Percentiles rank a stretch among this genome's conserved stretches.
These are phyloP conservation scores for Aphidoletes aphidimyza DNA, from an alignment of 2,888 invertebrate genomes.

Conservation along the genomic window DNA sequence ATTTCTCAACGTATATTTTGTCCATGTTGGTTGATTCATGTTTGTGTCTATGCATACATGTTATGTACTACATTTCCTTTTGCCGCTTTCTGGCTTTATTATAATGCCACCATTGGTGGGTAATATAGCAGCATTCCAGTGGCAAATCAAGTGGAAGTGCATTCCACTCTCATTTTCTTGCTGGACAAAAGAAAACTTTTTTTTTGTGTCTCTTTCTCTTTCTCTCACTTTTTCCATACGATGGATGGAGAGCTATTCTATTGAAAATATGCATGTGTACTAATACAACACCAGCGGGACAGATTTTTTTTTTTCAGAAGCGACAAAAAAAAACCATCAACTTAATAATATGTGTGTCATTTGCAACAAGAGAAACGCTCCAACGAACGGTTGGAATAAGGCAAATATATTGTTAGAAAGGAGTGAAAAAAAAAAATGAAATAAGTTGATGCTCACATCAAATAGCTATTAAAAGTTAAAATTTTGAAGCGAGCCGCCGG, in stretches of 20 bases:
- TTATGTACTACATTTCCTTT: background rate
- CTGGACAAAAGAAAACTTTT: conserved; percentile 35
- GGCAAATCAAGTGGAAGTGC: conserved; percentile 16
- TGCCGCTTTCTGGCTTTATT: background rate
- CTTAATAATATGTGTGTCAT: conserved; percentile 29
- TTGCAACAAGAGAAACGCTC: background rate
- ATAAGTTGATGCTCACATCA: background rate
- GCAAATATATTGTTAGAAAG: no score
- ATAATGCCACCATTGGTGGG: background rate
- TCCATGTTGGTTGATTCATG: background rate
- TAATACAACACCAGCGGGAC: no score
- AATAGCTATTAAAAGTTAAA: conserved; percentile 23
- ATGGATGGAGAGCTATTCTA: no score
- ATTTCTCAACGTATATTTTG: background rate
- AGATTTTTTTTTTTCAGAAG: no score
- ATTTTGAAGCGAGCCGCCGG: background rate
- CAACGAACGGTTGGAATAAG: no score
- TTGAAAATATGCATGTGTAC: background rate
- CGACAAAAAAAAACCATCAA: background rate
- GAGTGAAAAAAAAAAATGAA: background rate
- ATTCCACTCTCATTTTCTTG: conserved; percentile 22
- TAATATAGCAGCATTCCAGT: background rate
- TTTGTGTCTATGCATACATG: background rate
- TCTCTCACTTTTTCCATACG: no score
- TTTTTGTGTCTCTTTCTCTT: no score